Evolutionary conservation across 30 jellyfish, hydroid and myxozoan genomes (phyloP), one percentile per base, ranked within the genome.

Genomic region (Aurelia sp.): DNA sequence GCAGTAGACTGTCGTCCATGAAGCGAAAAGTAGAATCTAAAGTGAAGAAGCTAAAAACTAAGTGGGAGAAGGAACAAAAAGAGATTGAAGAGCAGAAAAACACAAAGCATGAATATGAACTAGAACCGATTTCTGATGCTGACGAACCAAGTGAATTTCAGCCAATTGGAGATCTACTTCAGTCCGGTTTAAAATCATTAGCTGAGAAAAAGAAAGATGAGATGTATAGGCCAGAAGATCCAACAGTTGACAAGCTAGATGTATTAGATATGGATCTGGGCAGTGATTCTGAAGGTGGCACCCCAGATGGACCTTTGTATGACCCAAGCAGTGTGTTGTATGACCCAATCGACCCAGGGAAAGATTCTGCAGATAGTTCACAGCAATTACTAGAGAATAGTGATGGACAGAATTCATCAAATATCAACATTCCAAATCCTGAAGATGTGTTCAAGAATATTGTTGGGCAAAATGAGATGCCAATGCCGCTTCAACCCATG

Each of bases 1-100:
- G 98, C 48, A 88, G 82, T 69, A 82, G 98, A 16, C 81, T 93
- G 27, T 17, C 92, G 5, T 88, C 97, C 53, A 93, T 93, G 97
- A 93, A 89, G 72, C 76, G 90, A 75, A 93, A 93, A 89, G 92
- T 93, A 17, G 97, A 89, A 19, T 60, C 93, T 5, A 89, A 85
- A 61, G 90, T 93, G 4, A 82, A 63, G 71, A 84, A 78, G 55
- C 58, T 88, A 78, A 91, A 76, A 38, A 55, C n/a, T 5, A 69
- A 68, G 30, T 82, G 91, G 91, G 77, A 75, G 65, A 80, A 86
- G 24, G 66, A 66, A 64, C 87, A 86, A 52, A 86, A 76, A 31
- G 87, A 86, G 47, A 64, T 31, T 2, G 82, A 84, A 60, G 93
- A 84, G 50, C 76, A 72, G 88, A 84, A 72, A 74, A 80, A 63